A percentile compares a stretch with the other conserved stretches of the same genome.
These are phyloP conservation scores for Fistularia tabacaria DNA, from an alignment of 2,797 vertebrate genomes.

Conservation along the genomic window DNA sequence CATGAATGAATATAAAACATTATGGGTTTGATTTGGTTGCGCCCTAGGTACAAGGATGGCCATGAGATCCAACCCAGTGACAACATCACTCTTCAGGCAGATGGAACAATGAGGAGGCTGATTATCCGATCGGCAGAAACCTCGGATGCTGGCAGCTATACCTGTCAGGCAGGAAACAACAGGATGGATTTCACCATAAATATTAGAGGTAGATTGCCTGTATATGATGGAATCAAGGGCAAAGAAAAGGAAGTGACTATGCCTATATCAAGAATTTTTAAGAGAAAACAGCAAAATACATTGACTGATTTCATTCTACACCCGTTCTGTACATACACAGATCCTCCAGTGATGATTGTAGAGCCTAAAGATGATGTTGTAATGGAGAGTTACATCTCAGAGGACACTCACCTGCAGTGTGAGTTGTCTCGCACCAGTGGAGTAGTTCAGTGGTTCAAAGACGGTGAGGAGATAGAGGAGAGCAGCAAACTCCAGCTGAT, in stretches of 20 bases:
- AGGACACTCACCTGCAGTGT: conserved; percentile 81
- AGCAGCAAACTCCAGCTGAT: conserved; percentile 61
- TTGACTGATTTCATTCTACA: neutral
- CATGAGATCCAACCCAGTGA: conserved; percentile 67
- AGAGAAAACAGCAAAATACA: neutral
- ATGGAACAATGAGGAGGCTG: conserved; percentile 75
- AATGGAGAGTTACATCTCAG: conserved; percentile 65
- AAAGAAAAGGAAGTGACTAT: neutral
- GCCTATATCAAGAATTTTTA: neutral
- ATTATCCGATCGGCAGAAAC: conserved; percentile 73
- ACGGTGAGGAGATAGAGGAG: conserved; percentile 78
- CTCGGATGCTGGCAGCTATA: conserved; percentile 77
- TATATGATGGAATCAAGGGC: too few species aligned
- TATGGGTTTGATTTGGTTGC: conserved; percentile 1
- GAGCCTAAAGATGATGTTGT: conserved; percentile 80
- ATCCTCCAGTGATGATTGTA: conserved; percentile 83
- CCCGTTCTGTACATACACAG: conserved; percentile 55
- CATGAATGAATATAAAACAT: too few species aligned
- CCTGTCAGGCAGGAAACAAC: conserved; percentile 71
- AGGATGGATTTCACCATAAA: conserved; percentile 78
- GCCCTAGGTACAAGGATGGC: conserved; percentile 75
- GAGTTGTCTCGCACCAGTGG: conserved; percentile 79
- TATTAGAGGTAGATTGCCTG: conserved; percentile 68
- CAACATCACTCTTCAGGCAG: conserved; percentile 73
- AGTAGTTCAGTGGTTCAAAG: conserved; percentile 84